phyloP scores from a whole-genome alignment of 2,797 vertebrate genomes.

The Tachyglossus aculeatus region DNA sequence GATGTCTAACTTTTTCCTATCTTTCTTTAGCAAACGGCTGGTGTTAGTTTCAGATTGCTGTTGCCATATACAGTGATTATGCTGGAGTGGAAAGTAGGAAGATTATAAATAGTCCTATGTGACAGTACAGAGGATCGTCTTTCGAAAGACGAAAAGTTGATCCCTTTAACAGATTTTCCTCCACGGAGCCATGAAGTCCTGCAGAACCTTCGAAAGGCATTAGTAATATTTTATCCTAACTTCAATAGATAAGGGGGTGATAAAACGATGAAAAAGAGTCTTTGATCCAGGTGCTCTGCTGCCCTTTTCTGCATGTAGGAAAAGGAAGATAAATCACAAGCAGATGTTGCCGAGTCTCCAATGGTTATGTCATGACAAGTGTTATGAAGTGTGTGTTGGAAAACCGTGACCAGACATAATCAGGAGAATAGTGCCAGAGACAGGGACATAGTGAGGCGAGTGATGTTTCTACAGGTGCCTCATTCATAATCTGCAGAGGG shows the following conservation, averaged over 20 bases:
- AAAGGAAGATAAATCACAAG: constrained; percentile 19
- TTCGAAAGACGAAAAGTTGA: background rate
- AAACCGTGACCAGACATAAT: constrained; percentile 41
- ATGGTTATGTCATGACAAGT: constrained; percentile 59
- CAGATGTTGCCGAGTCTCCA: constrained; percentile 45
- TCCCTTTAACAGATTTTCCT: background rate
- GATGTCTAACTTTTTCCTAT: background rate
- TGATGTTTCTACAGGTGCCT: constrained; percentile 40
- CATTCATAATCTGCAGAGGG: constrained; percentile 14
- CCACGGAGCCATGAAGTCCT: background rate
- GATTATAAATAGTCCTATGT: background rate
- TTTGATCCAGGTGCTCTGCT: constrained; percentile 29
- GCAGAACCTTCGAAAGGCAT: background rate
- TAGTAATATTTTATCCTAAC: background rate
- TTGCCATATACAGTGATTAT: background rate
- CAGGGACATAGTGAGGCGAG: constrained; percentile 21
- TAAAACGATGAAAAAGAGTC: background rate
- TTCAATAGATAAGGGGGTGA: constrained; percentile 1
- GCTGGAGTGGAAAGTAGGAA: background rate
- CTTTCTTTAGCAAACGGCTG: constrained; percentile 16
- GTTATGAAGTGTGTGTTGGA: constrained; percentile 48
- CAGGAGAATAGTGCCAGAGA: constrained; percentile 33
- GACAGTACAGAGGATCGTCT: background rate
- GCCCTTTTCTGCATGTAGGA: background rate
- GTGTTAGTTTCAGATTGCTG: background rate